Conservation (phyloP, 2,888 invertebrate genomes). For the Drosophila hamatofila region DNA sequence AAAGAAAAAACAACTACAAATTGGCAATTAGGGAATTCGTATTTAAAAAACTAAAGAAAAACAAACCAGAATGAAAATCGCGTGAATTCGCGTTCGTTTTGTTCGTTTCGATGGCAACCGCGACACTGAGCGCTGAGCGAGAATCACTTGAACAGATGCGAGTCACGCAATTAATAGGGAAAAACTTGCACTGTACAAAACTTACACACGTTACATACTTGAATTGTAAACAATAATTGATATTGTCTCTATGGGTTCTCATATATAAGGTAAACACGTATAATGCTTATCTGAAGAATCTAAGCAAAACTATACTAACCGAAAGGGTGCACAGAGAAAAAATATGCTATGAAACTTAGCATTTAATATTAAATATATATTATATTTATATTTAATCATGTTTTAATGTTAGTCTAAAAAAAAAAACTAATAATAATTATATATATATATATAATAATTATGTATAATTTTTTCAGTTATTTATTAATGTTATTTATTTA, state of each 20-base stretch:
- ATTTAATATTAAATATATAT: not conserved
- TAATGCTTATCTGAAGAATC: constrained; percentile 1
- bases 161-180: constrained; percentile 11
- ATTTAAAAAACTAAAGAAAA: constrained; percentile 15
- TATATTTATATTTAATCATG: no score
- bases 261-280: not conserved
- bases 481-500: no score
- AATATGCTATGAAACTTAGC: not conserved
- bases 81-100: constrained; percentile 25
- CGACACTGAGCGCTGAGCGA: constrained; percentile 31
- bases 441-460: no score
- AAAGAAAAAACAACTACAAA: not conserved
- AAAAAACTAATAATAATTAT: no score
- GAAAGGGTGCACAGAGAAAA: constrained; percentile 17
- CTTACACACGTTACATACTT: not conserved
- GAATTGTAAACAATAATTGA: not conserved
- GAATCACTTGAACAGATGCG: constrained; percentile 31
- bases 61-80: constrained; percentile 33
- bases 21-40: not conserved
- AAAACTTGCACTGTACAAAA: constrained; percentile 16
- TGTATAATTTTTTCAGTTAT: no score
- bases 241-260: not conserved
- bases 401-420: no score
- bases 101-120: constrained; percentile 39
- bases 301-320: not conserved